Percentiles rank a stretch among this genome's conserved stretches.
Conservation (phyloP, 2,888 invertebrate species). For the Yponomeuta cagnagella region DNA sequence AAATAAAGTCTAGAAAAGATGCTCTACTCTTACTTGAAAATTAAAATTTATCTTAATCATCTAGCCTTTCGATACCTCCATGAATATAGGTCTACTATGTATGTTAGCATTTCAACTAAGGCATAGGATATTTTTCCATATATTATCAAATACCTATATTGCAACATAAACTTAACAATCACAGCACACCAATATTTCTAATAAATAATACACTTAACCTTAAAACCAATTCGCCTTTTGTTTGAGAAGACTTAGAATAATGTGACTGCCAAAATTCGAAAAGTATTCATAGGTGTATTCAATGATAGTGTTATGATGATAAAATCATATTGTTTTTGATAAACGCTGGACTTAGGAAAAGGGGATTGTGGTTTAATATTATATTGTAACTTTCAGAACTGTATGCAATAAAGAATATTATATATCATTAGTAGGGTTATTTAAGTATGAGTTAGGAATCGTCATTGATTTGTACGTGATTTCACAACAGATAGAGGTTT, state of each 20-base stretch:
- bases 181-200: background rate
- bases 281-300: constrained; percentile 54
- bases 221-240: background rate
- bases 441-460: constrained; percentile 4
- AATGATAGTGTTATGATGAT: background rate
- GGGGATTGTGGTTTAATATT: background rate
- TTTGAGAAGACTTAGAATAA: constrained; percentile 28
- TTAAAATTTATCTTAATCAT: no score
- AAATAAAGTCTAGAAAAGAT: no score
- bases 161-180: no score
- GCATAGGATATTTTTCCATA: no score
- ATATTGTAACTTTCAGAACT: constrained; percentile 6
- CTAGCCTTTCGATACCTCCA: no score
- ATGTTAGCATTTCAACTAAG: no score
- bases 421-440: constrained; percentile 1
- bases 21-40: no score
- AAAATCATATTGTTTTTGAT: constrained; percentile 11
- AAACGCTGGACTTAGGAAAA: constrained; percentile 1
- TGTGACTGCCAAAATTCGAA: constrained; percentile 61
- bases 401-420: constrained; percentile 10
- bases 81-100: no score
- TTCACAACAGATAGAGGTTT: constrained; percentile 4
- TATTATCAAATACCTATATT: no score
- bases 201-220: background rate
- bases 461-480: constrained; percentile 15